Base-by-base conservation (phyloP, 2,888 invertebrate species). In the Sturmia bella region DNA sequence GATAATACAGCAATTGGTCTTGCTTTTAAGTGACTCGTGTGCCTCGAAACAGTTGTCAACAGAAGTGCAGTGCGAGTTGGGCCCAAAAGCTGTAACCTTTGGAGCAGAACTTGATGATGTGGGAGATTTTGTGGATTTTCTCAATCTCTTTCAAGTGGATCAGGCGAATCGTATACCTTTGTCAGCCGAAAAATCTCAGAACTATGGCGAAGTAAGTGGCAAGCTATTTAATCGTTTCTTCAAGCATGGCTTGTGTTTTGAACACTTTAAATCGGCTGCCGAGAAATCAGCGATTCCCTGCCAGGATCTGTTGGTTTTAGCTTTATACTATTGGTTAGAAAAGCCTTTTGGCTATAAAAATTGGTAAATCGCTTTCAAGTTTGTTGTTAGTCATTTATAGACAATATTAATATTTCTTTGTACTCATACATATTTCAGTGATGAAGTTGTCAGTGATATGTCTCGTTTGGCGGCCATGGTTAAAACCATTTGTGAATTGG, bases 281-380 rank as follows among this genome's bases (percentile, higher is more conserved):
- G 45, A 73, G 15, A 63, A 85, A 17, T 85, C 88, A 0, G 80
- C 84, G 32, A 86, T 91, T 64, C 86, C 87, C 1, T 87, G 94
- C 45, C 93, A 93, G 85, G 94, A 95, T 87, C 91, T 97, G 32
- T 92, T 97, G 84, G 93, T 93, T 85, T 91, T 96, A 76, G 90
- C 95, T n/a, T 92, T 96, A 66, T 91, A 92, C 85, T 95, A 94
- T 87, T 94, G 96, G 93, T 92, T 95, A 85, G 93, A 94, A 84
- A 93, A 94, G 88, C 91, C 93, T 0, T 91, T 94, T 86, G 79
- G 69, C 9, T 91, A 90, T 61, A 85, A 83, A 59, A 89, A 88
- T 83, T 89, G 88, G 90, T 90, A 84, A 83, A 84, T 15, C 19
- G 37, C 12, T 17, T 13, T 50, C 5, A 52, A 52, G 13, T 1